Evolutionary conservation across 2,888 invertebrate species (phyloP), one percentile per base, ranked within the genome.

Genomic region (Drosophila planitibia): DNA sequence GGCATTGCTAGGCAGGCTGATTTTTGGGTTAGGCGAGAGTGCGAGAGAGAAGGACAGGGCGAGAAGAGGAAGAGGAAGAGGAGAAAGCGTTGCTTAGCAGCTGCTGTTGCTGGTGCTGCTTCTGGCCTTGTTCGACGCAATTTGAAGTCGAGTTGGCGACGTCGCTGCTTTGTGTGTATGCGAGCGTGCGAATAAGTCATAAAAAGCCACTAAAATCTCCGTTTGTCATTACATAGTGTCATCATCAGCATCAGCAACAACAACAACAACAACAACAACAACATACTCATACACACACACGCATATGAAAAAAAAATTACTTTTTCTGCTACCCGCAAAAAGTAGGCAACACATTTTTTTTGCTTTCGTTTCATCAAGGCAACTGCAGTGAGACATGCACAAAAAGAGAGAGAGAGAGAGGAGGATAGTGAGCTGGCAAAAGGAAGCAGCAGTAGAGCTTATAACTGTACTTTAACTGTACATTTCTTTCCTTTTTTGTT

Each of bases 191-290:
- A 78, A 82, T 80, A 80, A 82, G 82, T 74, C 76, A 79, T 82
- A 81, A 82, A 82, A 81, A 80, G 63, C 70, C 71, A 78, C 73
- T 83, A 80, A 84, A 82, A 90, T 86, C 86, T 79, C 66, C 82
- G 89, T 79, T 79, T 78, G 79, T 81, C 89, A 86, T 85, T 89
- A 79, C 81, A 81, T 77, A 79, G 83, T 77, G 75, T 80, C 81
- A 77, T 83, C 76, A 80, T 64, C 76, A 72, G 30, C 76, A 61
- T 39, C 60, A 72, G 54, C 61, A 30, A n/a, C 49, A 70, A 25
- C 52, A 52, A 37, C 51, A 60, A 65, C 61, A 52, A 37, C 51
- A 60, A 65, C 61, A 74, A 65, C 58, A 72, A 37, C 39, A 63
- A 55, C 30, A 39, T 14, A 33, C 51, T 53, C 16, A 59, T 25